Evolutionary conservation across 2,888 invertebrate species (phyloP).

Genomic region (Syritta pipiens): DNA sequence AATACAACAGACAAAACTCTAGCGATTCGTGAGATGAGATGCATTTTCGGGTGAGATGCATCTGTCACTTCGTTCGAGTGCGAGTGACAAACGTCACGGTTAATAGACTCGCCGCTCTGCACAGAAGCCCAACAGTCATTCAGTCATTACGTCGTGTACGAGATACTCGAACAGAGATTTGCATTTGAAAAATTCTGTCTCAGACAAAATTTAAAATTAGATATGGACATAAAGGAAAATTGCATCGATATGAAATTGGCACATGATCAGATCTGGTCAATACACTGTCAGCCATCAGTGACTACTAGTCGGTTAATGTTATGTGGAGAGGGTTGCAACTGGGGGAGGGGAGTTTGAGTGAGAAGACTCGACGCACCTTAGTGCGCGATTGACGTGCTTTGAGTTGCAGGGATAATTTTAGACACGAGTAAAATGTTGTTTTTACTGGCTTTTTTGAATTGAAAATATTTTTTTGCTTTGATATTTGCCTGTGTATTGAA

Average conservation of each 20-base stretch:
- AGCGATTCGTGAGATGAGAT: conserved; percentile 43
- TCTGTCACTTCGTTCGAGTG: conserved; percentile 78
- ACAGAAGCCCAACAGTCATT: neutral
- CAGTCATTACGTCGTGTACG: neutral
- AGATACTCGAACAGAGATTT: conserved; percentile 4
- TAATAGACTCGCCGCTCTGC: conserved; percentile 48
- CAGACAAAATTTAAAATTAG: conserved; percentile 64
- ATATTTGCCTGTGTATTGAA: conserved; percentile 30
- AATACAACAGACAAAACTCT: conserved; percentile 61
- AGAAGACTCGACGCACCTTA: no score
- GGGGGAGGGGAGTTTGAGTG: no score
- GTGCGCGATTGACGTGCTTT: no score
- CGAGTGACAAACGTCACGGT: conserved; percentile 75
- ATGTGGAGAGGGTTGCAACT: neutral
- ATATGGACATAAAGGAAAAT: conserved; percentile 64
- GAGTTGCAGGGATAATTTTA: conserved; percentile 48
- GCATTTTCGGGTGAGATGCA: conserved; percentile 70
- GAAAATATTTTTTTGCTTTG: conserved; percentile 62
- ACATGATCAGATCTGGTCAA: conserved; percentile 53
- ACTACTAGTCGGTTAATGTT: neutral
- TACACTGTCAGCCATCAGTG: conserved; percentile 41
- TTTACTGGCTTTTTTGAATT: conserved; percentile 36
- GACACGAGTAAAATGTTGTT: conserved; percentile 20
- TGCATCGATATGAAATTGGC: conserved; percentile 68
- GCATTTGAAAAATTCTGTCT: conserved; percentile 15